Conservation (phyloP, 2,888 invertebrate genomes). For the Drosophila parthenogenetica region DNA sequence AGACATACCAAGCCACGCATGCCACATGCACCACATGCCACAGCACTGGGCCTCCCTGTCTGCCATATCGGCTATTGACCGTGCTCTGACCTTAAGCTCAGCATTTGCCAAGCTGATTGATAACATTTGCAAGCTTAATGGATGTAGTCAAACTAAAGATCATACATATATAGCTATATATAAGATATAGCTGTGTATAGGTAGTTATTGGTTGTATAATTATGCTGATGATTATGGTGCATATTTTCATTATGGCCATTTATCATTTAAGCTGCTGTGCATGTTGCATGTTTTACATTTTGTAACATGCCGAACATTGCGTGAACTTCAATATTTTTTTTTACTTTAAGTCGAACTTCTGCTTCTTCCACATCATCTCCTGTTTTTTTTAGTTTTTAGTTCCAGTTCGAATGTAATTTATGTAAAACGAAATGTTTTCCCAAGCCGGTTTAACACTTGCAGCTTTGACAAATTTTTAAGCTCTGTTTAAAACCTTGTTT, state of each 20-base stretch:
- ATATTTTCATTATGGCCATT: conserved; percentile 59
- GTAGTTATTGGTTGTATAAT: conserved; percentile 42
- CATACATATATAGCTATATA: background rate
- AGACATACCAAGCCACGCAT: conserved; percentile 49
- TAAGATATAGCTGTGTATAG: background rate
- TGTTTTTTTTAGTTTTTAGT: conserved; percentile 16
- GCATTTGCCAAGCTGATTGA: conserved; percentile 51
- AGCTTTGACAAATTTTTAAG: conserved; percentile 57
- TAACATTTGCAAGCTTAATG: conserved; percentile 38
- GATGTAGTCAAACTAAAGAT: conserved; percentile 9
- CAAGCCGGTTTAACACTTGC: conserved; percentile 57
- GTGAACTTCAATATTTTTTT: conserved; percentile 42
- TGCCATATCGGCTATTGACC: conserved; percentile 44
- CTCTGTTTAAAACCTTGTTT: conserved; percentile 53
- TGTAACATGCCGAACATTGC: conserved; percentile 62
- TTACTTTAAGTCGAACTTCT: background rate
- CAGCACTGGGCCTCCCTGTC: too few relatives aligned
- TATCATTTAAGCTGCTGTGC: conserved; percentile 60
- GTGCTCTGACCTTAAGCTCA: conserved; percentile 44
- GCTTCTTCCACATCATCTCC: background rate
- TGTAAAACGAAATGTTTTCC: conserved; percentile 47
- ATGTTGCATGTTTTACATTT: conserved; percentile 68
- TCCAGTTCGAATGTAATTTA: conserved; percentile 51
- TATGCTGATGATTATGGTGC: conserved; percentile 57
- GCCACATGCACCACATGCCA: conserved; percentile 42